Conservation (phyloP, 2,113 vertebrate species). For the Malurus alboscapulatus region DNA sequence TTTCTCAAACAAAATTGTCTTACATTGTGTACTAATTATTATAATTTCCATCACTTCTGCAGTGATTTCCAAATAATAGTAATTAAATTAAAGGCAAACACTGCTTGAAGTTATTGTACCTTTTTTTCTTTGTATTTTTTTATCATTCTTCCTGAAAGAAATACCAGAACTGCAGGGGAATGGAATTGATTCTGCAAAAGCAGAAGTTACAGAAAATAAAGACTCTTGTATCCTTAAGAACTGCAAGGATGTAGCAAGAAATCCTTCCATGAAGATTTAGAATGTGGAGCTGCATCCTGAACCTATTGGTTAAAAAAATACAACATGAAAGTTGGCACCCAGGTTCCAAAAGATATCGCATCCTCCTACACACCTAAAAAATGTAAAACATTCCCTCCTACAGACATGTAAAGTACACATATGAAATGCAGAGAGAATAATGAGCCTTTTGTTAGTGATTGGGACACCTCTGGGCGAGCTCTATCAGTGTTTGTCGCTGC, state of each 20-base stretch:
- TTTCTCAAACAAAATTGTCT: constrained; percentile 13
- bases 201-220: neutral
- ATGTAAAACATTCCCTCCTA: neutral
- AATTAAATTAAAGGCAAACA: constrained; percentile 20
- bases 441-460: neutral
- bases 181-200: neutral
- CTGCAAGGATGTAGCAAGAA: neutral
- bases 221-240: neutral
- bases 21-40: neutral
- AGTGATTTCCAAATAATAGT: neutral
- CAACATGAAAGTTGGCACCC: neutral
- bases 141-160: constrained; percentile 2
- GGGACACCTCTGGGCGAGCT: neutral
- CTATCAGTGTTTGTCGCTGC: neutral
- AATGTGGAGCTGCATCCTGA: neutral
- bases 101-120: neutral
- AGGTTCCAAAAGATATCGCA: constrained; percentile 36
- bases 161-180: neutral
- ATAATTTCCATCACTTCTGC: neutral
- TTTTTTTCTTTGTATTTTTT: constrained; percentile 4
- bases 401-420: neutral
- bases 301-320: constrained; percentile 35
- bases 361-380: neutral
- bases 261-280: neutral
- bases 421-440: neutral